phyloP scores from a whole-genome alignment of 2,113 vertebrate genomes.

The Tachuris rubrigastra region DNA sequence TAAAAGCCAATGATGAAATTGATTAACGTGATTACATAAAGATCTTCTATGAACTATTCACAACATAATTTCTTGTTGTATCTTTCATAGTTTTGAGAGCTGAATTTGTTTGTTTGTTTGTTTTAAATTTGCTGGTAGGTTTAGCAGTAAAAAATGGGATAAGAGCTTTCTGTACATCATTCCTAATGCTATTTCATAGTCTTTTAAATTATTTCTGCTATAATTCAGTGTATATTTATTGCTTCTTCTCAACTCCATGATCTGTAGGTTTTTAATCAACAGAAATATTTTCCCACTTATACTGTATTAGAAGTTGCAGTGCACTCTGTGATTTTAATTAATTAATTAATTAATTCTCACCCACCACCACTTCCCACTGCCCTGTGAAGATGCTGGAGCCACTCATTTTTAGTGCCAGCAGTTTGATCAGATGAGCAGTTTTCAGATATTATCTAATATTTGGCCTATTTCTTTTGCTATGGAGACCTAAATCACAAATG shows the following conservation, averaged over 20 bases:
- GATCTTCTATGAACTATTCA: not conserved
- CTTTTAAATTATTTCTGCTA: not conserved
- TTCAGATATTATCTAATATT: not conserved
- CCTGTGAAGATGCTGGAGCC: not conserved
- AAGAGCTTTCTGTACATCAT: not conserved
- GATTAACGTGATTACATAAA: not conserved
- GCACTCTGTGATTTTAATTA: not conserved
- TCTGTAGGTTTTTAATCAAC: not conserved
- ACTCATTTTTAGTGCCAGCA: not conserved
- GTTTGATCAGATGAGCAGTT: not conserved
- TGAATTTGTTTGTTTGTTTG: not conserved
- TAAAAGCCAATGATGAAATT: not conserved
- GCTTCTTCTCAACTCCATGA: not conserved
- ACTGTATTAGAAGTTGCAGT: not conserved
- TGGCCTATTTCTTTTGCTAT: not conserved
- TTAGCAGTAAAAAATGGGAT: not conserved
- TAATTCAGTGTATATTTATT: not conserved
- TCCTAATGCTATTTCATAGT: not conserved
- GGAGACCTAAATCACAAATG: not conserved
- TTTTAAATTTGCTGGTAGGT: not conserved
- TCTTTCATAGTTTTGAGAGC: not conserved
- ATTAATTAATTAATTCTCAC: not conserved
- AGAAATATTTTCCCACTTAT: not conserved
- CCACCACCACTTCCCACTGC: accelerated
- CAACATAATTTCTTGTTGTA: not conserved